Conservation (phyloP, 2,113 vertebrate genomes). For the Spheniscus mendiculus region DNA sequence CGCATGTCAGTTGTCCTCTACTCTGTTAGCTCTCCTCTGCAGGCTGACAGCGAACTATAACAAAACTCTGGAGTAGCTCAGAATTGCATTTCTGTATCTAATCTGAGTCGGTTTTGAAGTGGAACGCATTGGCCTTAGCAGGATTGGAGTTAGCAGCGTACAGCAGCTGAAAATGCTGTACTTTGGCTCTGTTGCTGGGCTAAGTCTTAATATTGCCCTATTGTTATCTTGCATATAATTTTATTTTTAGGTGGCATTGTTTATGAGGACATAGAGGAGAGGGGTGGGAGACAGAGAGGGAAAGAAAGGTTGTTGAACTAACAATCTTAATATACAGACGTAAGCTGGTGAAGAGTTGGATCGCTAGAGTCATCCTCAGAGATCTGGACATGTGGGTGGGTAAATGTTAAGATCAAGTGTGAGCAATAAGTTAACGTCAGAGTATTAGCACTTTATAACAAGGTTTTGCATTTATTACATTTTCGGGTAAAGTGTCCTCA, state of each 20-base stretch:
- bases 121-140: background rate
- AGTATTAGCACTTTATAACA: background rate
- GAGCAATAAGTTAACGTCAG: background rate
- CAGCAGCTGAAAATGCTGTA: background rate
- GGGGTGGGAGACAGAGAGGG: background rate
- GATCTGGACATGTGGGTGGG: background rate
- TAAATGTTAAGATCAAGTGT: background rate
- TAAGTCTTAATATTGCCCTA: background rate
- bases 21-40: background rate
- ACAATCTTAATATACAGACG: background rate
- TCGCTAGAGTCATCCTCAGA: background rate
- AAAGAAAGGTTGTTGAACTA: background rate
- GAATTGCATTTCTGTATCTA: background rate
- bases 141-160: background rate
- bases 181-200: background rate
- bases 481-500: accelerated
- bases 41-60: background rate
- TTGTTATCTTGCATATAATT: background rate
- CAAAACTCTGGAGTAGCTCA: background rate
- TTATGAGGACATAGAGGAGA: background rate
- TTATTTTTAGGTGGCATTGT: background rate
- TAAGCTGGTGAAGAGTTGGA: background rate
- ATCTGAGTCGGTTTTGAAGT: background rate
- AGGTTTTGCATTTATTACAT: background rate
- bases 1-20: background rate